Percentiles rank a stretch among this genome's conserved stretches.
Evolutionary conservation across 2,113 vertebrate genomes (phyloP).

Genomic region (Sylvilagus bachmani): DNA sequence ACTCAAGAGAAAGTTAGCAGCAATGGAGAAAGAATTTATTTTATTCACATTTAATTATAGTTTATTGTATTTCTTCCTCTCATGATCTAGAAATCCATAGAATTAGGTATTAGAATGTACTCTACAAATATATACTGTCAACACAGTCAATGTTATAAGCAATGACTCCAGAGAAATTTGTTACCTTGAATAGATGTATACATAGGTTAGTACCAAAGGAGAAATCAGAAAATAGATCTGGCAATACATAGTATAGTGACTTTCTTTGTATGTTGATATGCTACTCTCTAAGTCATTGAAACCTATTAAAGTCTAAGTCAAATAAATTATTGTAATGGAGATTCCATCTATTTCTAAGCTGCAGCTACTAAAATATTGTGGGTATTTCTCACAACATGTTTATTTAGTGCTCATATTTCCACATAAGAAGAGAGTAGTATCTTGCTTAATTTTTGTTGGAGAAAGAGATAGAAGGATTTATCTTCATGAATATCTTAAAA

Average conservation of each 20-base stretch:
- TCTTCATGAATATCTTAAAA: neutral
- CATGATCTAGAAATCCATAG: neutral
- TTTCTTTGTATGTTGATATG: constrained; percentile 20
- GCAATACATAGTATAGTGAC: neutral
- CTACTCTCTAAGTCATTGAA: constrained; percentile 9
- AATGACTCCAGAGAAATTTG: neutral
- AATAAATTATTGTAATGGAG: constrained; percentile 39
- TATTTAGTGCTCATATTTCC: neutral
- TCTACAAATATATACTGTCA: neutral
- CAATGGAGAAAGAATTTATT: constrained; percentile 17
- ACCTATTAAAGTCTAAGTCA: constrained; percentile 36
- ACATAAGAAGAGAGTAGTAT: neutral
- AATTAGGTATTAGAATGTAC: constrained; percentile 23
- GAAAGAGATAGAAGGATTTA: neutral
- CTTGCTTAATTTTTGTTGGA: neutral
- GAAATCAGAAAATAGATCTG: constrained; percentile 55
- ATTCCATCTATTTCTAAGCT: constrained; percentile 11
- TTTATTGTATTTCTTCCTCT: constrained; percentile 25
- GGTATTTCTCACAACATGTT: constrained; percentile 22
- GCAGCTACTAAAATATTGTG: neutral
- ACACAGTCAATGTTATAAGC: constrained; percentile 6
- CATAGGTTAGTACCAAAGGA: constrained; percentile 14
- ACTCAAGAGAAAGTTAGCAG: constrained; percentile 2
- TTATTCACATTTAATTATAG: constrained; percentile 40
- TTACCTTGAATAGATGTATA: neutral